phyloP scores from a whole-genome alignment of 2,113 vertebrate genomes.

The Hypomesus transpacificus region DNA sequence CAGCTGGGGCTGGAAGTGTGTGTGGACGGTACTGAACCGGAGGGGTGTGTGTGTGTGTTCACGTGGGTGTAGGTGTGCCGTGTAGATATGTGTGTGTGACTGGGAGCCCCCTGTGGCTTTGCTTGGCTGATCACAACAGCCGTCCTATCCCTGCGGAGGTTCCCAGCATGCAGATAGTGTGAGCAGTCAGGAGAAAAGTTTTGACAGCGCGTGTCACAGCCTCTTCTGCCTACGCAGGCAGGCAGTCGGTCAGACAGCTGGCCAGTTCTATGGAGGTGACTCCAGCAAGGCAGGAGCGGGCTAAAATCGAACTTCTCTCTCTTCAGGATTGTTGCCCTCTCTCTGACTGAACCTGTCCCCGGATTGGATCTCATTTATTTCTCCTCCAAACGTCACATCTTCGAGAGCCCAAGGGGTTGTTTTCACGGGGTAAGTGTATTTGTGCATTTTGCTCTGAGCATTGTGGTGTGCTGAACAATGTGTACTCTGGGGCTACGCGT shows the following conservation, averaged over 20 bases:
- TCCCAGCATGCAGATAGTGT: conserved; percentile 65
- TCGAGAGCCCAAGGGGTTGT: conserved; percentile 28
- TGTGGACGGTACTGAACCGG: conserved; percentile 6
- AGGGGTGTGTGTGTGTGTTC: conserved; percentile 8
- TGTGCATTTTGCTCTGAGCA: not conserved
- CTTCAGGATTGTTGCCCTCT: conserved; percentile 30
- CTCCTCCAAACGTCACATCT: conserved; percentile 23
- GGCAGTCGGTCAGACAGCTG: conserved; percentile 1
- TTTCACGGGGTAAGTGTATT: conserved; percentile 36
- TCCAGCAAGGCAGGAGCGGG: conserved; percentile 7
- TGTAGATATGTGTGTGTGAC: conserved; percentile 37
- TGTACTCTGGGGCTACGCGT: not conserved
- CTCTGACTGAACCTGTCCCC: conserved; percentile 23
- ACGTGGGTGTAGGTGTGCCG: not conserved
- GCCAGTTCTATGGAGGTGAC: conserved; percentile 34
- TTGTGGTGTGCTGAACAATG: not conserved
- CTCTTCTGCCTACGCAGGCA: conserved; percentile 19
- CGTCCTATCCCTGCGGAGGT: conserved; percentile 40
- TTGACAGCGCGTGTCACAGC: conserved; percentile 46
- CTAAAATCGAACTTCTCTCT: conserved; percentile 26
- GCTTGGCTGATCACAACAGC: conserved; percentile 48
- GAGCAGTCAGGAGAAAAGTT: conserved; percentile 69
- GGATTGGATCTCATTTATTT: conserved; percentile 10
- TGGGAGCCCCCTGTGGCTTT: conserved; percentile 41
- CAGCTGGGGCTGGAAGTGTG: conserved; percentile 16